A percentile compares a stretch with the other conserved stretches of the same genome.
Evolutionary conservation across 2,113 vertebrate species (phyloP).

Genomic region (Cyanoramphus novaezelandiae): DNA sequence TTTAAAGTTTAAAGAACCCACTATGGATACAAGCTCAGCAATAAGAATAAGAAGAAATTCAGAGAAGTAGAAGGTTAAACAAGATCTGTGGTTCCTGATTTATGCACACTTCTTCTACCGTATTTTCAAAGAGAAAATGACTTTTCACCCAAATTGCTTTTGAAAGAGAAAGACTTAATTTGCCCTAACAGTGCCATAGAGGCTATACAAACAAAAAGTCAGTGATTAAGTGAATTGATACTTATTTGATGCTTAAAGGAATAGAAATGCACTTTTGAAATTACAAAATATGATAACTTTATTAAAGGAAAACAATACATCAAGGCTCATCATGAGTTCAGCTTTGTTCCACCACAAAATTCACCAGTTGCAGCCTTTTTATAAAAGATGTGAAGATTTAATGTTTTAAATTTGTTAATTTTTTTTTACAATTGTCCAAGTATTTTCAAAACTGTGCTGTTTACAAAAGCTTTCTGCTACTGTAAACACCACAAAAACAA

Average conservation of each 20-base stretch:
- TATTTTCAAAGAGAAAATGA: not conserved
- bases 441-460: too few species aligned
- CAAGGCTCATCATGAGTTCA: not conserved
- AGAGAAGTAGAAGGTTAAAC: not conserved
- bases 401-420: not conserved
- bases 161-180: conserved; percentile 35
- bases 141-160: conserved; percentile 5
- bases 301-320: not conserved
- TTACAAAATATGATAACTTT: conserved; percentile 35
- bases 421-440: not conserved
- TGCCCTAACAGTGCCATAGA: not conserved
- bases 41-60: not conserved
- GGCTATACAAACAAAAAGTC: conserved; percentile 11
- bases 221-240: conserved; percentile 9
- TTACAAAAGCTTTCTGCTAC: too few species aligned
- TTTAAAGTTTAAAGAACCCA: not conserved
- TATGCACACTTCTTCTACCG: not conserved
- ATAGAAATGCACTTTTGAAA: conserved; percentile 38
- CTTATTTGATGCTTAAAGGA: conserved; percentile 40
- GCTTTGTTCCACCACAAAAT: not conserved
- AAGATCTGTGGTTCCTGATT: not conserved
- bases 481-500: too few species aligned
- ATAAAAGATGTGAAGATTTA: not conserved
- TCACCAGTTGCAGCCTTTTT: not conserved
- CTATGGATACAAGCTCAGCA: not conserved